Conservation (phyloP, 2,888 invertebrate genomes). For the Troides helena region DNA sequence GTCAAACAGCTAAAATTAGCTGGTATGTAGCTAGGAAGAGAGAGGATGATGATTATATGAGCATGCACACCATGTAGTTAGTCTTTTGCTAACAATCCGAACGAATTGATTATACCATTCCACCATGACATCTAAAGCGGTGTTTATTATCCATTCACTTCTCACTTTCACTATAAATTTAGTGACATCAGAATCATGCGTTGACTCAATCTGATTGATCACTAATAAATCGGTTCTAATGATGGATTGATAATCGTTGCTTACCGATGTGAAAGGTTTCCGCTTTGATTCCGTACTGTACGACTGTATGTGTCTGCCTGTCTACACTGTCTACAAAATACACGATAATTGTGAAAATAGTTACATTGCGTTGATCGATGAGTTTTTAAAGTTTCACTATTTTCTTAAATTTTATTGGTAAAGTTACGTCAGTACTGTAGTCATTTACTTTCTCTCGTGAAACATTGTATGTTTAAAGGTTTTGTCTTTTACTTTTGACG, state of each 20-base stretch:
- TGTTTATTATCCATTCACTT: constrained; percentile 11
- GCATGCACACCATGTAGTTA: not conserved
- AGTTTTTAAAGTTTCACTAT: not conserved
- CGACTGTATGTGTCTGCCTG: not conserved
- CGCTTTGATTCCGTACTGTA: not conserved
- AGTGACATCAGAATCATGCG: constrained; percentile 3
- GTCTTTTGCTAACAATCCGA: constrained; percentile 5
- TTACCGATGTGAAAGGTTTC: constrained; percentile 19
- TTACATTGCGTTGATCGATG: constrained; percentile 23
- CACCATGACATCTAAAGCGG: constrained; percentile 8
- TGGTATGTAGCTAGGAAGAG: no score
- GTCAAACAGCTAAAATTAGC: no score
- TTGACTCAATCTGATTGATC: constrained; percentile 25
- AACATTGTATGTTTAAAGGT: no score
- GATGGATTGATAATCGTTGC: constrained; percentile 26
- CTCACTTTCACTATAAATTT: constrained; percentile 28
- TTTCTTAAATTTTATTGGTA: not conserved
- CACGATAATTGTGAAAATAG: constrained; percentile 5
- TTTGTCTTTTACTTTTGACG: no score
- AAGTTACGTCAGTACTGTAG: constrained; percentile 15
- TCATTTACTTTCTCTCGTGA: constrained; percentile 2
- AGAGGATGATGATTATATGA: no score
- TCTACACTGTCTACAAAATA: constrained; percentile 10
- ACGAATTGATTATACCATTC: constrained; percentile 12
- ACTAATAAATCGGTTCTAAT: constrained; percentile 23